Evolutionary conservation across 2,797 vertebrate species (phyloP), one percentile per base, ranked within the genome.

Genomic region (Malurus leucopterus): DNA sequence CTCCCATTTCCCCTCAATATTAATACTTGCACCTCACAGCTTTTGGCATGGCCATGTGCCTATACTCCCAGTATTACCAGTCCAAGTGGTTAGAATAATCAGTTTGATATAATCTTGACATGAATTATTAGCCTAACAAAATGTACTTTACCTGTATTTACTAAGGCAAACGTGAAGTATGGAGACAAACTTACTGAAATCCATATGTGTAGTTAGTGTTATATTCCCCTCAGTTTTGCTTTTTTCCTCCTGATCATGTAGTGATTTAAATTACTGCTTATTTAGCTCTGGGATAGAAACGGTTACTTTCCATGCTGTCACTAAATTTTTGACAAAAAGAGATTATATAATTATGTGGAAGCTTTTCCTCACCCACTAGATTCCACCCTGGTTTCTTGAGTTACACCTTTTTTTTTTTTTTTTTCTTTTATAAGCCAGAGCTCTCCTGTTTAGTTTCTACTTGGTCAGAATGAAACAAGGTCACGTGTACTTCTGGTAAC

Each of bases 281-380:
- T 68, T 88, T 81, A 58, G 4, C 9, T 54, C 40, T 32, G 8
- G 13, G 9, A 41, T 49, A 79, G 21, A 69, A 79, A 49, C 5
- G 34, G 8, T 8, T 74, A 7, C 7, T 50, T 72, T 76, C 10
- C 9, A 11, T 7, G 3, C 16, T 26, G 17, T 44, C 73, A 14
- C 82, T 27, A 86, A 63, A 21, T 20, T 55, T 71, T 30, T 49
- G 2, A 24, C 41, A 34, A 55, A 58, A 13, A 15, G 15, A 8
- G 3, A 5, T 23, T 50, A 2, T 38, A 53, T 10, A 36, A 57
- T 41, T 49, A 9, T n/a, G 2, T 34, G 17, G 2, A 1, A 0
- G 1, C 8, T 55, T 77, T 82, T n/a, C 11, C 8, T 61, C 29
- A 10, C 19, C 11, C 7, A 6, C 7, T 61, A 41, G 6, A 29